These are phyloP conservation scores for Nymphalis io DNA, from an alignment of 1,140 invertebrate genomes.

Conservation along the genomic window DNA sequence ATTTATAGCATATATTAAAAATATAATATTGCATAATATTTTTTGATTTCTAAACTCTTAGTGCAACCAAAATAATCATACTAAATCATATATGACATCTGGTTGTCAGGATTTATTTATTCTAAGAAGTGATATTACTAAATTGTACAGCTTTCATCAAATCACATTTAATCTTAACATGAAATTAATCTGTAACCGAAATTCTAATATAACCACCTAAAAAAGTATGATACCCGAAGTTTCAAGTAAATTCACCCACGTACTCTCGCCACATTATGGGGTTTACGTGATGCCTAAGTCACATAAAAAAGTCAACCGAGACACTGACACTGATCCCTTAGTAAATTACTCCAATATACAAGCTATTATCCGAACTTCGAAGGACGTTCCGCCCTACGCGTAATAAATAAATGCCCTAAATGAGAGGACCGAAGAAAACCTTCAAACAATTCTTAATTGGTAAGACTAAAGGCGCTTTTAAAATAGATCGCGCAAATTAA, in stretches of 20 bases:
- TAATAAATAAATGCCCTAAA: conserved; percentile 28
- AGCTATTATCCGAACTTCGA: conserved; percentile 14
- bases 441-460: conserved; percentile 30
- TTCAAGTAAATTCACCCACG: conserved; percentile 16
- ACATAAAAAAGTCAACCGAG: conserved; percentile 22
- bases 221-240: conserved; percentile 8
- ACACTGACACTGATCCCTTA: conserved; percentile 23
- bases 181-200: neutral
- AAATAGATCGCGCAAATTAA: conserved; percentile 16
- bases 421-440: conserved; percentile 17
- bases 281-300: conserved; percentile 22
- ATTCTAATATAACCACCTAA: neutral
- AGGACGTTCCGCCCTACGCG: conserved; percentile 11
- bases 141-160: no score
- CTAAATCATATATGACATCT: no score
- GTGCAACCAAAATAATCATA: no score
- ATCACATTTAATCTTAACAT: neutral
- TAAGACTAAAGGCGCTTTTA: conserved; percentile 25
- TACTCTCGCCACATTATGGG: conserved; percentile 16
- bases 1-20: no score
- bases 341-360: conserved; percentile 27
- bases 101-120: no score
- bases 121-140: no score
- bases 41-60: no score
- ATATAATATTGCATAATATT: no score